Evolutionary conservation across 2,113 vertebrate species (phyloP).

Genomic region (Archilochus colubris): DNA sequence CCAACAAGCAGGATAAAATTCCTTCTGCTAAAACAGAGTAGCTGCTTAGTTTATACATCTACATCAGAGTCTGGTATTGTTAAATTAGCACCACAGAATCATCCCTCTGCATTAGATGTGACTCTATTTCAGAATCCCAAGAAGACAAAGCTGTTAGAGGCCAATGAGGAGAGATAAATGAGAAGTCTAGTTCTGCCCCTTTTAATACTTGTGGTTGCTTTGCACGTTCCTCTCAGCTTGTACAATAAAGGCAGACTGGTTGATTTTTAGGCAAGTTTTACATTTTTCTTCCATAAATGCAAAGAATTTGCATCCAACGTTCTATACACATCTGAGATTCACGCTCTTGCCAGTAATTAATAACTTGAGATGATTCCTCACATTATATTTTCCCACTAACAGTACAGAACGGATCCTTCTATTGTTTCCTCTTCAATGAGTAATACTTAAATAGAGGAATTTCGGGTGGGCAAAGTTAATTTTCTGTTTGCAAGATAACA

Average conservation of each 20-base stretch:
- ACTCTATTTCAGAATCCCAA: background rate
- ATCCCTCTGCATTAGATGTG: background rate
- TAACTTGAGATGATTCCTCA: background rate
- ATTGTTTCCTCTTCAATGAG: background rate
- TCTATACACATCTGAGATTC: accelerated
- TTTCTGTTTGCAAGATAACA: background rate
- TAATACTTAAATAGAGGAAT: background rate
- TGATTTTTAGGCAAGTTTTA: background rate
- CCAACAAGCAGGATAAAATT: background rate
- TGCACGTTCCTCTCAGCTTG: background rate
- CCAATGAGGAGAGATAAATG: accelerated
- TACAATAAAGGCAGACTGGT: background rate
- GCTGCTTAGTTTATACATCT: background rate
- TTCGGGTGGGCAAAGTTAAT: background rate
- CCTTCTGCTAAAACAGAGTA: background rate
- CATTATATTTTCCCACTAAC: background rate
- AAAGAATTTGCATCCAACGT: background rate
- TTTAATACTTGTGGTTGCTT: accelerated
- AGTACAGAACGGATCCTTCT: background rate
- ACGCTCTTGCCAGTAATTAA: background rate
- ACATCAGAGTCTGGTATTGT: background rate
- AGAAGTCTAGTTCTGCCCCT: background rate
- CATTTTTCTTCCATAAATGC: background rate
- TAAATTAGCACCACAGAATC: background rate
- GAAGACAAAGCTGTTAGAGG: background rate